These are phyloP conservation scores for Aphodius granarius DNA, from an alignment of 2,888 invertebrate genomes.

Conservation along the genomic window DNA sequence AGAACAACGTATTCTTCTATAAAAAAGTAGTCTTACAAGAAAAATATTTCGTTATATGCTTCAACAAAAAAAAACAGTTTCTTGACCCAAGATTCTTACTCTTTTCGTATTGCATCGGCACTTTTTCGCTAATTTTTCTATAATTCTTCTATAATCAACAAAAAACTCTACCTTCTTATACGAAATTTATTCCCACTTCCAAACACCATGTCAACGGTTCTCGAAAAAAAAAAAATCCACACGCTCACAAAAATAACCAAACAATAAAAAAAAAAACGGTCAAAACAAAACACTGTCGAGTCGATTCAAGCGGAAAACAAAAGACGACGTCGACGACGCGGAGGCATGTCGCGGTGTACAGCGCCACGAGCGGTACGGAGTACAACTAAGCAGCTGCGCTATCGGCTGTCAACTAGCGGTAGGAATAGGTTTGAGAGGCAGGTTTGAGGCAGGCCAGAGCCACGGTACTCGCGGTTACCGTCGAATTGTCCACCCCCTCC, in stretches of 20 bases:
- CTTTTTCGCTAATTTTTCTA: too few relatives aligned
- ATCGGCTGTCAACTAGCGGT: too few relatives aligned
- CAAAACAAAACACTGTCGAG: conserved; percentile 2
- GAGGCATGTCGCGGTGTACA: neutral
- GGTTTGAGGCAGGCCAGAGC: too few relatives aligned
- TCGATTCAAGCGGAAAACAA: conserved; percentile 21
- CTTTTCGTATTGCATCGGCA: too few relatives aligned
- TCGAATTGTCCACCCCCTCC: conserved; percentile 40
- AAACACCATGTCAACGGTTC: conserved; percentile 47
- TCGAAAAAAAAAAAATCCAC: neutral
- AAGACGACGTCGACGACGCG: neutral
- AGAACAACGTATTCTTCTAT: too few relatives aligned
- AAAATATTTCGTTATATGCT: too few relatives aligned
- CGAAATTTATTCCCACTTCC: conserved; percentile 58
- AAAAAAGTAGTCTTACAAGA: too few relatives aligned
- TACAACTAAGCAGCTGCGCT: neutral
- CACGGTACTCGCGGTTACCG: too few relatives aligned
- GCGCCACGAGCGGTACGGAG: neutral
- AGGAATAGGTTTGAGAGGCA: too few relatives aligned
- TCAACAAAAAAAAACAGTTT: too few relatives aligned
- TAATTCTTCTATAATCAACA: too few relatives aligned
- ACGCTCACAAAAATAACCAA: neutral
- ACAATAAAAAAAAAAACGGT: neutral
- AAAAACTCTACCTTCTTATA: conserved; percentile 55
- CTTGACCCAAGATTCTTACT: too few relatives aligned